These are phyloP conservation scores for Heliocidaris tuberculata DNA, from an alignment of 35 echinoderm and acorn worm genomes.

Conservation along the genomic window DNA sequence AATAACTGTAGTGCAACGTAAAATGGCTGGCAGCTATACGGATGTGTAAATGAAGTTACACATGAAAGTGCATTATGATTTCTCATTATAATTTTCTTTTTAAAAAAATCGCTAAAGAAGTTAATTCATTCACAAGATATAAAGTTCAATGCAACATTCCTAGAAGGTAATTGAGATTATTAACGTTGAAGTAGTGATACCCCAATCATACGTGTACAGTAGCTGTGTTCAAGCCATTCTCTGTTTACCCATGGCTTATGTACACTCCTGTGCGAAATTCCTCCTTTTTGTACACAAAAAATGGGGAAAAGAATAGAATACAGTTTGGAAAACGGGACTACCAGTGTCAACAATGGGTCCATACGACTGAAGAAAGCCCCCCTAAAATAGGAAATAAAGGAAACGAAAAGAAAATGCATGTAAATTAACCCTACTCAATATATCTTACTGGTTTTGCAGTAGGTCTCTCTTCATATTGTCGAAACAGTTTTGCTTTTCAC, in stretches of 20 bases:
- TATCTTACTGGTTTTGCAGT: neutral
- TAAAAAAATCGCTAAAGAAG: too few relatives aligned
- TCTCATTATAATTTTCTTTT: too few relatives aligned
- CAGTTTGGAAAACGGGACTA: neutral
- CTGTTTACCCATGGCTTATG: neutral
- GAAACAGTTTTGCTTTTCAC: too few relatives aligned
- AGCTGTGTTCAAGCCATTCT: neutral
- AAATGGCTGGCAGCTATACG: too few relatives aligned
- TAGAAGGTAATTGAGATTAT: neutral
- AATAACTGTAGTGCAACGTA: too few relatives aligned
- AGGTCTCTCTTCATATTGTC: too few relatives aligned
- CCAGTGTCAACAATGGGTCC: neutral
- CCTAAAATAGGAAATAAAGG: neutral
- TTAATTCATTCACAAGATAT: too few relatives aligned
- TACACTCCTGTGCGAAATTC: constrained; percentile 36
- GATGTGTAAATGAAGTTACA: too few relatives aligned
- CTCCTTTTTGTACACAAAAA: constrained; percentile 7
- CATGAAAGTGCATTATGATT: too few relatives aligned
- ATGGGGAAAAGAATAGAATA: neutral
- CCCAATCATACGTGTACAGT: neutral
- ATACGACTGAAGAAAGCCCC: neutral
- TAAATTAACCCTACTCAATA: neutral
- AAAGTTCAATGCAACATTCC: too few relatives aligned
- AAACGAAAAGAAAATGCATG: neutral
- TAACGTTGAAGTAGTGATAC: neutral